These are phyloP conservation scores for Hiodon tergisus DNA, from an alignment of 2,113 vertebrate genomes.

Conservation along the genomic window DNA sequence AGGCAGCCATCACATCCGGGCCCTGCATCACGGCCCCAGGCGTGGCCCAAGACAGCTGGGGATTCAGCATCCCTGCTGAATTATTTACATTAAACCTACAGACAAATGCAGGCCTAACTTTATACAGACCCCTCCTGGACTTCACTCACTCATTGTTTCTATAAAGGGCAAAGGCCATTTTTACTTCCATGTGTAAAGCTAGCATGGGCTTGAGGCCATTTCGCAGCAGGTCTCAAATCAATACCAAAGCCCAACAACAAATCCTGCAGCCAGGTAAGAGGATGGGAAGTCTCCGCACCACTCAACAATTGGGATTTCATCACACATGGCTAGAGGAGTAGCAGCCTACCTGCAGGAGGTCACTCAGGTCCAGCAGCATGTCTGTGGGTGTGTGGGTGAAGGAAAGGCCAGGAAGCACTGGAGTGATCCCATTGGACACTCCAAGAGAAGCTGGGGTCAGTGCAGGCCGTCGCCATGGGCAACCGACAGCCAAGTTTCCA, in stretches of 20 bases:
- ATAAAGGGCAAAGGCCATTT: constrained; percentile 2
- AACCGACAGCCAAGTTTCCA: background rate
- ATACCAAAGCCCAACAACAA: too few species aligned
- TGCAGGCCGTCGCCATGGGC: background rate
- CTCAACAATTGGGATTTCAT: too few species aligned
- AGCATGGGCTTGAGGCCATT: too few species aligned
- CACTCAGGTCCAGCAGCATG: constrained; percentile 96
- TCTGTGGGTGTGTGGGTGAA: constrained; percentile 60
- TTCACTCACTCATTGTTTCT: background rate
- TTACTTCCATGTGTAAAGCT: background rate
- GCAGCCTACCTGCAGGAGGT: constrained; percentile 82
- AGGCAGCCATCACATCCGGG: too few species aligned
- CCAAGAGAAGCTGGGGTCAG: background rate
- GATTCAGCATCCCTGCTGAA: constrained; percentile 20
- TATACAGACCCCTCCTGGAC: background rate
- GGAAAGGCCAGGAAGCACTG: constrained; percentile 11
- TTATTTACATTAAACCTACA: constrained; percentile 41
- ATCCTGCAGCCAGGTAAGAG: too few species aligned
- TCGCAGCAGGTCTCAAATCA: too few species aligned
- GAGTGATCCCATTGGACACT: too few species aligned
- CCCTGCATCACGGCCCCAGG: too few species aligned
- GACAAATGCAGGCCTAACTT: constrained; percentile 41
- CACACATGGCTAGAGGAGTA: background rate
- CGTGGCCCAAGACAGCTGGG: constrained; percentile 58
- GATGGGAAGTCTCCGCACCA: too few species aligned